phyloP scores from a whole-genome alignment of 2,888 invertebrate species.

The Heliconius charithonia region DNA sequence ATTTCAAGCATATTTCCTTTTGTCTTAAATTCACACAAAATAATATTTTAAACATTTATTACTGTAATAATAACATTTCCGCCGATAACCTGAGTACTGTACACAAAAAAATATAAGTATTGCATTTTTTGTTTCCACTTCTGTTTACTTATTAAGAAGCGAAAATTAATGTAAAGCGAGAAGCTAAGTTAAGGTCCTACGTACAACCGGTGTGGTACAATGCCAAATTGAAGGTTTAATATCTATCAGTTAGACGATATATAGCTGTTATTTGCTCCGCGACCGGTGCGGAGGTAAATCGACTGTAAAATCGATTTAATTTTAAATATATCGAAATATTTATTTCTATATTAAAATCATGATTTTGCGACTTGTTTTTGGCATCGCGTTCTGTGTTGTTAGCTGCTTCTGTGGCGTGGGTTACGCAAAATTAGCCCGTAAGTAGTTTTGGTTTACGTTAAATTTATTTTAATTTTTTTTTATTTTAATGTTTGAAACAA shows the following conservation, averaged over 20 bases:
- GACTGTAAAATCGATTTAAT: slow-evolving; percentile 54
- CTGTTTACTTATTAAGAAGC: neutral
- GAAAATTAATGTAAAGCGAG: slow-evolving; percentile 20
- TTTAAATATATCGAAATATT: slow-evolving; percentile 33
- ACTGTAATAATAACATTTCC: slow-evolving; percentile 9
- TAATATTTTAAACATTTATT: neutral
- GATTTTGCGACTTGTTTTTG: slow-evolving; percentile 54
- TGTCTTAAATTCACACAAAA: neutral
- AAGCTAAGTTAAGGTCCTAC: slow-evolving; percentile 34
- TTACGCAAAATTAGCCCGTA: slow-evolving; percentile 67
- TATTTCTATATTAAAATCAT: slow-evolving; percentile 52
- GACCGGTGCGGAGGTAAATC: slow-evolving; percentile 58
- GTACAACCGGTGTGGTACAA: slow-evolving; percentile 55
- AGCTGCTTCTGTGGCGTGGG: slow-evolving; percentile 55
- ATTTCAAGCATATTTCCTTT: neutral
- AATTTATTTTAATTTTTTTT: neutral
- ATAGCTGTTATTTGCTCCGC: slow-evolving; percentile 61
- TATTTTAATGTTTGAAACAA: neutral
- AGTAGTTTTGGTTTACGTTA: slow-evolving; percentile 51
- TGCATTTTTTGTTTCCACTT: neutral
- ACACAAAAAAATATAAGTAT: neutral
- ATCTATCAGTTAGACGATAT: slow-evolving; percentile 68
- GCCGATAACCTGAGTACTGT: neutral
- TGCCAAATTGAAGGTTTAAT: slow-evolving; percentile 62
- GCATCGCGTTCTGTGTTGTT: slow-evolving; percentile 56